Conservation (phyloP, 53 echinoderm and acorn worm species). For the Apostichopus leukothele region DNA sequence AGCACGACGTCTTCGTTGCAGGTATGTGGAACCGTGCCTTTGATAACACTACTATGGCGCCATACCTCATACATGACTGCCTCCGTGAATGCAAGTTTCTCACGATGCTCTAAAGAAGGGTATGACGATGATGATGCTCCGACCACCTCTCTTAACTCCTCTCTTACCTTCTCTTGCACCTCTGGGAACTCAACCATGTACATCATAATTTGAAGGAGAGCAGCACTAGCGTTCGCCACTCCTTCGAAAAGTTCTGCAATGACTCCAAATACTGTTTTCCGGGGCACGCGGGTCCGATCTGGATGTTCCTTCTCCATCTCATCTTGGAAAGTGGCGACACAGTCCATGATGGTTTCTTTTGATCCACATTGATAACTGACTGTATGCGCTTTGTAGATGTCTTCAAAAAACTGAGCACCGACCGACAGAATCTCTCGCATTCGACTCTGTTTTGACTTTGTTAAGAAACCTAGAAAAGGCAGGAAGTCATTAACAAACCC, state of each 20-base stretch:
- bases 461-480: constrained; percentile 8
- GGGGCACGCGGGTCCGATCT: not conserved
- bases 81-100: not conserved
- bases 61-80: constrained; percentile 37
- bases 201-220: constrained; percentile 18
- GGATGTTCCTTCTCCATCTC: constrained; percentile 26
- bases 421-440: constrained; percentile 23
- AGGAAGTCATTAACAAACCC: constrained; percentile 28
- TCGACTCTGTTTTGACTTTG: constrained; percentile 18
- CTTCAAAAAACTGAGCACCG: not conserved
- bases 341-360: constrained; percentile 34
- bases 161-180: constrained; percentile 30
- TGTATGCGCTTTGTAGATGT: constrained; percentile 24
- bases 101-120: constrained; percentile 10
- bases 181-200: constrained; percentile 39
- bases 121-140: constrained; percentile 1
- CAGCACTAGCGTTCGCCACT: not conserved
- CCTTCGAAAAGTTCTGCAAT: constrained; percentile 23
- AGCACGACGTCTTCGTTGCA: not conserved
- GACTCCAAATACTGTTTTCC: not conserved
- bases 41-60: constrained; percentile 33
- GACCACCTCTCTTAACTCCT: constrained; percentile 8
- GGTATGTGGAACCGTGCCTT: constrained; percentile 17
- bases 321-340: constrained; percentile 26
- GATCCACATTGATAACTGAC: constrained; percentile 19